A percentile compares a stretch with the other conserved stretches of the same genome.
Conservation (phyloP, 1,140 invertebrate species). For the Acromyrmex charruanus region DNA sequence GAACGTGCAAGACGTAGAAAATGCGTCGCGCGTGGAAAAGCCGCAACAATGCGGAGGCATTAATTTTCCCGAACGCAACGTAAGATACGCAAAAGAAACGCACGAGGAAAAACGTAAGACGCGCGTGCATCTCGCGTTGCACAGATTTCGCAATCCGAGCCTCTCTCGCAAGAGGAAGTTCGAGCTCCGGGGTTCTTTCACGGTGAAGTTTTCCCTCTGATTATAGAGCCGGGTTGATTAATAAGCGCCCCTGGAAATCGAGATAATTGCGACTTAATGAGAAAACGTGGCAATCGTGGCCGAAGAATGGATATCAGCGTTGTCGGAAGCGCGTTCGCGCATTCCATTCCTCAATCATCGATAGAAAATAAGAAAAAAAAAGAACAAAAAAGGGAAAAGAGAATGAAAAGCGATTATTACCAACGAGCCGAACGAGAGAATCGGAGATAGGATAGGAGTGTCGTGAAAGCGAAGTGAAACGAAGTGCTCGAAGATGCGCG, state of each 20-base stretch:
- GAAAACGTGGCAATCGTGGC: slow-evolving; percentile 5
- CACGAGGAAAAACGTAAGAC: not conserved
- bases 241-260: slow-evolving; percentile 50
- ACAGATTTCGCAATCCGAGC: slow-evolving; percentile 14
- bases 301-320: slow-evolving; percentile 34
- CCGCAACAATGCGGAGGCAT: slow-evolving; percentile 34
- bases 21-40: slow-evolving; percentile 14
- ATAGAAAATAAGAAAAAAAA: not conserved
- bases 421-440: not conserved
- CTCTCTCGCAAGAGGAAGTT: slow-evolving; percentile 52
- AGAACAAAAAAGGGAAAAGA: not conserved
- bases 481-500: not conserved
- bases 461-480: slow-evolving; percentile 9
- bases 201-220: slow-evolving; percentile 41
- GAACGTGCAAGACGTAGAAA: not conserved
- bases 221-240: slow-evolving; percentile 46
- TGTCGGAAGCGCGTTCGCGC: slow-evolving; percentile 21
- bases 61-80: slow-evolving; percentile 28
- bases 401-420: not conserved
- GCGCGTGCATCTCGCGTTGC: not conserved
- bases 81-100: not conserved
- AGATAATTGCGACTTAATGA: slow-evolving; percentile 49
- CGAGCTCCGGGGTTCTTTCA: slow-evolving; percentile 18
- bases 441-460: not conserved
- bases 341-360: not conserved